These are phyloP conservation scores for Adoxophyes honmai DNA, from an alignment of 1,140 invertebrate genomes.

Conservation along the genomic window DNA sequence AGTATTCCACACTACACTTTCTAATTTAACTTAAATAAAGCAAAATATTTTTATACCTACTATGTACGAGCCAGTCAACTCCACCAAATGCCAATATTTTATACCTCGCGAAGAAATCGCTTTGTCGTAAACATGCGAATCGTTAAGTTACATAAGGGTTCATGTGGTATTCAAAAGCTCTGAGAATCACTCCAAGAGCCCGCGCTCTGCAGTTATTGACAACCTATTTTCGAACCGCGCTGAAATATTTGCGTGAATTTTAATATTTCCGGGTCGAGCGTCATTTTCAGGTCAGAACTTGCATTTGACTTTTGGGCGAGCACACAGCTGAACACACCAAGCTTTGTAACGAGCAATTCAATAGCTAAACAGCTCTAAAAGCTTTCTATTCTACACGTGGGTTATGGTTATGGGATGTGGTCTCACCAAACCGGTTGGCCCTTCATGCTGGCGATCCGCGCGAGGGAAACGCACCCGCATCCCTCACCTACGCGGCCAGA, in stretches of 20 bases:
- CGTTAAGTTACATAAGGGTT: background rate
- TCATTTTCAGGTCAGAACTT: constrained; percentile 22
- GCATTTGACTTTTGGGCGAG: constrained; percentile 22
- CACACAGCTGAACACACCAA: no score
- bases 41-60: no score
- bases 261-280: no score
- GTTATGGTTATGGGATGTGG: constrained; percentile 35
- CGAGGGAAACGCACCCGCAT: constrained; percentile 58
- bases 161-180: constrained; percentile 7
- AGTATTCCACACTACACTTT: no score
- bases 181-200: background rate
- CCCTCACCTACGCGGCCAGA: constrained; percentile 43
- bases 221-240: background rate
- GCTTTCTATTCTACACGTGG: constrained; percentile 58
- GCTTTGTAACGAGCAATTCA: background rate
- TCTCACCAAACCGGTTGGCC: constrained; percentile 74
- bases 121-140: no score
- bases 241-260: no score
- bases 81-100: no score
- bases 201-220: background rate
- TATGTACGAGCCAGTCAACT: no score
- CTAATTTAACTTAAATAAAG: no score
- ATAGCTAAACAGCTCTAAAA: constrained; percentile 23
- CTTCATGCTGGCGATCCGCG: constrained; percentile 59
- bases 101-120: no score